Evolutionary conservation across 2,888 invertebrate species (phyloP).

Genomic region (Hydrotaea diabolus): DNA sequence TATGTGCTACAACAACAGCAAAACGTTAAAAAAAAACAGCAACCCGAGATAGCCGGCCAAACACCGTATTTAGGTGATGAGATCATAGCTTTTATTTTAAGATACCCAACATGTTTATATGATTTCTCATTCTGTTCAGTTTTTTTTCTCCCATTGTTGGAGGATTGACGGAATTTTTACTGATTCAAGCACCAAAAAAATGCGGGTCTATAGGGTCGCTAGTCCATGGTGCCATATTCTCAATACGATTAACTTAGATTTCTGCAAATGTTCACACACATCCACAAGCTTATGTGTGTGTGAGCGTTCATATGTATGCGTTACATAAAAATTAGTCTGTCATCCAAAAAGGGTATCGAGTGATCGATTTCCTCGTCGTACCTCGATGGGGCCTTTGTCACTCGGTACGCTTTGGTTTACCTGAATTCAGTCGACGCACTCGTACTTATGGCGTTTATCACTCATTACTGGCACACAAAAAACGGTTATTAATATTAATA

Average conservation of each 20-base stretch:
- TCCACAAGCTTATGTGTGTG: too few species aligned
- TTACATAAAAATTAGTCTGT: not conserved
- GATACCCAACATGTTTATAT: not conserved
- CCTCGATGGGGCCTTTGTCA: not conserved
- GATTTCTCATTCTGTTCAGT: not conserved
- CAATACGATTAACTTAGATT: not conserved
- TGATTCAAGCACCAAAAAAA: not conserved
- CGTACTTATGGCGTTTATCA: too few species aligned
- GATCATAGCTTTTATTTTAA: conserved; percentile 60
- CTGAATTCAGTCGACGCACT: too few species aligned
- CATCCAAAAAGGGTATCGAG: not conserved
- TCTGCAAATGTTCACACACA: not conserved
- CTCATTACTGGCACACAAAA: not conserved
- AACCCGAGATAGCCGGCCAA: conserved; percentile 20
- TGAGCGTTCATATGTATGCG: too few species aligned
- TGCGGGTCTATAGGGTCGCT: conserved; percentile 1
- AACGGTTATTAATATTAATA: conserved; percentile 33
- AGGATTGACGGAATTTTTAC: too few species aligned
- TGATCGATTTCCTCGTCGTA: conserved; percentile 6
- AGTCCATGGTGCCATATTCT: not conserved
- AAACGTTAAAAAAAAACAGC: conserved; percentile 17
- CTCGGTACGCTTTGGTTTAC: too few species aligned
- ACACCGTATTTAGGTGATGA: conserved; percentile 59
- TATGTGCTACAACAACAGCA: conserved; percentile 43
- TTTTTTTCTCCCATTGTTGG: not conserved